Evolutionary conservation across 1,140 invertebrate species (phyloP), one percentile per base, ranked within the genome.

Genomic region (Drosophila repletoides): DNA sequence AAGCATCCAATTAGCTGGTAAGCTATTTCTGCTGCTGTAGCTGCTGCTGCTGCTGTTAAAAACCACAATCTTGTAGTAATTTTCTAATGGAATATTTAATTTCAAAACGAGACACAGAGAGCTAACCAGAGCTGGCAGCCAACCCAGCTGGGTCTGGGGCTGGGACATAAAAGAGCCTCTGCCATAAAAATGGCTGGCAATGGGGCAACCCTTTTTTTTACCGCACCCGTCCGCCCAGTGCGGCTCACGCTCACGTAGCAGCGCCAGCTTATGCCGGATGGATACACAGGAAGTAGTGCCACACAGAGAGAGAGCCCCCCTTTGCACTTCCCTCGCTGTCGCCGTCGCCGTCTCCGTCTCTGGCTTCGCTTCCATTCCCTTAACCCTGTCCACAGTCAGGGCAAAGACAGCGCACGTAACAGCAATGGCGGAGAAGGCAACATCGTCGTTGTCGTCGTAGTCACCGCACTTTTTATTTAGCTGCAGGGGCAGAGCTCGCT

Each of bases 71-170:
- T 88, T 88, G 86, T 88, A 88, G 84, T 88, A 88, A 88, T 88
- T 88, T 88, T 88, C 84, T 88, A 88, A 88, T 88, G 84, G 84
- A 88, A 88, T 88, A 88, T 88, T 88, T 88, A 88, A 88, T 88
- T 88, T 88, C 68, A 74, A 86, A 88, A 80, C 86, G 76, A 86
- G 70, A 86, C 80, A 84, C 80, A 63, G 58, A 60, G 26, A 64
- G 24, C 31, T 6, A 33, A 31, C 24, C 14, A 46, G 46, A 55
- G 36, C 24, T 31, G 31, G 53, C 24, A 65, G 43, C 34, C 43
- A 56, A 4, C 36, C 19, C 31, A 31, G 45, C 41, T 24, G 33
- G 41, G 10, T 12, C 3, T 22, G 21, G 6, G 58, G 48, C 40
- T 43, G 65, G 75, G 34, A 51, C 55, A 61, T 43, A 72, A 61